phyloP scores from a whole-genome alignment of 2,797 vertebrate species.

The Molossus molossus region DNA sequence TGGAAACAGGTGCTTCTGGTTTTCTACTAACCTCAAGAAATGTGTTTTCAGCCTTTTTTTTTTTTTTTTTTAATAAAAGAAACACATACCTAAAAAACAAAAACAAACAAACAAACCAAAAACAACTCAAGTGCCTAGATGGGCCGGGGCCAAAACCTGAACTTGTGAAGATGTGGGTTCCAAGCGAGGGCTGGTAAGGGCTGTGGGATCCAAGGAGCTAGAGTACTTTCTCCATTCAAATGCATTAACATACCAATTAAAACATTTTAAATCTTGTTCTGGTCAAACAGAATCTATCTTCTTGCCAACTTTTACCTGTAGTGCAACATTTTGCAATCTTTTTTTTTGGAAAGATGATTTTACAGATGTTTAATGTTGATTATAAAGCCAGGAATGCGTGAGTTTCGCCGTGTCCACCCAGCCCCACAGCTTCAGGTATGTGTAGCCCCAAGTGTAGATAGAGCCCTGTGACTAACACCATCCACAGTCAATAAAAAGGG shows the following conservation, averaged over 20 bases:
- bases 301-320: background rate
- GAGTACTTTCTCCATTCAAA: background rate
- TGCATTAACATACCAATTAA: background rate
- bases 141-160: background rate
- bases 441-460: background rate
- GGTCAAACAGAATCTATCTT: background rate
- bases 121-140: background rate
- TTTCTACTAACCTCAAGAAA: constrained; percentile 5
- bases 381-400: background rate
- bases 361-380: background rate
- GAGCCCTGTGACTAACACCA: background rate
- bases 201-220: background rate
- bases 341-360: background rate
- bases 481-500: background rate
- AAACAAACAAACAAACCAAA: background rate
- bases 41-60: background rate
- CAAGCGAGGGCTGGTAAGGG: background rate
- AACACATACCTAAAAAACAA: background rate
- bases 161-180: background rate
- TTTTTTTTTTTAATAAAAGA: background rate
- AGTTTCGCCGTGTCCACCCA: background rate
- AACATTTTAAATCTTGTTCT: background rate
- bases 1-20: background rate
- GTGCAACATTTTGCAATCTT: background rate
- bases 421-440: background rate